Evolutionary conservation across 2,888 invertebrate genomes (phyloP).

Genomic region (Oligia fasciuncula): DNA sequence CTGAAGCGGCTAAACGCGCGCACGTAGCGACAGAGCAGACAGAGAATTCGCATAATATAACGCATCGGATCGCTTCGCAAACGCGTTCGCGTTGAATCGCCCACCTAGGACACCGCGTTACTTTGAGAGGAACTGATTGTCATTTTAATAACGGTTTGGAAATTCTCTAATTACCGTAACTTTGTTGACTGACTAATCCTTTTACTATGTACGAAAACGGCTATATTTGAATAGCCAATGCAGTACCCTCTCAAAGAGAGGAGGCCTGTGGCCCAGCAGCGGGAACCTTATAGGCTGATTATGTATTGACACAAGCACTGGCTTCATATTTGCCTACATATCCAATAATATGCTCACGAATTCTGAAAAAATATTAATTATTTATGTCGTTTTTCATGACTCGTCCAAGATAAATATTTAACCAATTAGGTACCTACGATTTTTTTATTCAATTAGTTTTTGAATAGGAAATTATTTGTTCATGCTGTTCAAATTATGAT

Average conservation of each 20-base stretch:
- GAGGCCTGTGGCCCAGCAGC: too few species aligned
- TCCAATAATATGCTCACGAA: too few species aligned
- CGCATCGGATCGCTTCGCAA: too few species aligned
- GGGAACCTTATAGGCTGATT: too few species aligned
- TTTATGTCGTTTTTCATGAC: background rate
- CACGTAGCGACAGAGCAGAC: too few species aligned
- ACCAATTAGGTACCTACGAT: background rate
- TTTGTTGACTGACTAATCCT: constrained; percentile 10
- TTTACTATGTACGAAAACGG: background rate
- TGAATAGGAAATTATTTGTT: background rate
- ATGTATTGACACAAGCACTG: too few species aligned
- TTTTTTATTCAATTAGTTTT: background rate
- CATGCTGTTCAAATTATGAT: background rate
- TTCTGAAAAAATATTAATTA: background rate
- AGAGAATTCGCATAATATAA: too few species aligned
- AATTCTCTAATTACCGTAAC: constrained; percentile 11
- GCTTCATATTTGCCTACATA: too few species aligned
- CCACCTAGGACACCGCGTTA: constrained; percentile 6
- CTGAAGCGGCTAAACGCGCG: too few species aligned
- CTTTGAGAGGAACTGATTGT: constrained; percentile 23
- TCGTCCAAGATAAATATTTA: background rate
- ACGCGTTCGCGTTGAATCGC: too few species aligned
- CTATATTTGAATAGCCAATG: background rate
- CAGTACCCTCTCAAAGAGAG: background rate
- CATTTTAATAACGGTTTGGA: constrained; percentile 36